A percentile compares a stretch with the other conserved stretches of the same genome.
Evolutionary conservation across 2,113 vertebrate species (phyloP).

Genomic region (Sylvilagus bachmani): DNA sequence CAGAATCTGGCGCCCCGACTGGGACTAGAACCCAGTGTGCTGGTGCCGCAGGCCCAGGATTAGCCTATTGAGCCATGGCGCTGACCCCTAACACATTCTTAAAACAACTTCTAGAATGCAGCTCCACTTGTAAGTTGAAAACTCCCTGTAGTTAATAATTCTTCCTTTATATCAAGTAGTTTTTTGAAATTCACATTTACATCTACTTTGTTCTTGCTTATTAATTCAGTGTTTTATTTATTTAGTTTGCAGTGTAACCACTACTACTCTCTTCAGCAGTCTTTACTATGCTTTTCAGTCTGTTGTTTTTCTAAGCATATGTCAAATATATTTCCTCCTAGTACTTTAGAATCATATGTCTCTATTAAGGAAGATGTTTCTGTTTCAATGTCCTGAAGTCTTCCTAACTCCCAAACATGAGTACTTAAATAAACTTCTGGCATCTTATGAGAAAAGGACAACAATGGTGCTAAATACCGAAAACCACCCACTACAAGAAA

Average conservation of each 20-base stretch:
- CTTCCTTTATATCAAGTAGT: not conserved
- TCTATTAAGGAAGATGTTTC: conserved; percentile 30
- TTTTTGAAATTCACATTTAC: conserved; percentile 23
- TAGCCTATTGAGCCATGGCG: too few species aligned
- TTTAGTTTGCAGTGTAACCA: conserved; percentile 39
- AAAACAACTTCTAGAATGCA: conserved; percentile 47
- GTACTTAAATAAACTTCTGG: not conserved
- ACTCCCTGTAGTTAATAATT: conserved; percentile 9
- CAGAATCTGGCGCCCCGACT: too few species aligned
- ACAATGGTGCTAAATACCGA: not conserved
- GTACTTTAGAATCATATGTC: not conserved
- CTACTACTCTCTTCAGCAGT: not conserved
- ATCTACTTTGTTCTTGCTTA: not conserved
- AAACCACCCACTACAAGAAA: not conserved
- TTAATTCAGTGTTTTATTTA: conserved; percentile 21
- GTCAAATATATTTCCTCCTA: conserved; percentile 37
- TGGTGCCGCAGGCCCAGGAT: too few species aligned
- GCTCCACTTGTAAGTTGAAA: conserved; percentile 51
- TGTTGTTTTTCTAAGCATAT: not conserved
- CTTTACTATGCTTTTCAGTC: conserved; percentile 3
- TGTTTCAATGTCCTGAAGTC: not conserved
- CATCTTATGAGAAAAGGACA: not conserved
- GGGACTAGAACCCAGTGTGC: too few species aligned
- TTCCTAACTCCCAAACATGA: not conserved
- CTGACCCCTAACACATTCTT: not conserved